A percentile compares a stretch with the other conserved stretches of the same genome.
phyloP scores from a whole-genome alignment of 1,140 invertebrate species.

The Paracyclopina nana region DNA sequence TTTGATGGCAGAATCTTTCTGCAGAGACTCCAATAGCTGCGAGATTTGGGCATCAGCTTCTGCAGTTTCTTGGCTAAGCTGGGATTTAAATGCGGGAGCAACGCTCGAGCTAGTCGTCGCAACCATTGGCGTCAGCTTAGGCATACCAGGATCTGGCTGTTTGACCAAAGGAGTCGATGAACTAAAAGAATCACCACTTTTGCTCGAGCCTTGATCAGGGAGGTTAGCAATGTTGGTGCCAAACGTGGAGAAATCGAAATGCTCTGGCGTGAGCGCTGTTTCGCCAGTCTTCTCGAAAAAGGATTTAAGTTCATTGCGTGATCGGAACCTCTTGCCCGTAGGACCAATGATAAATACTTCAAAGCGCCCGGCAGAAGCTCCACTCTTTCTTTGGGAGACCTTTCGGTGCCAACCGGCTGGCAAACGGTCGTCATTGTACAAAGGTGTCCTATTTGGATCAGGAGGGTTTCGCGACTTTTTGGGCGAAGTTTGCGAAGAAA shows the following conservation, averaged over 20 bases:
- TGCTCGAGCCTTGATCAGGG: no score
- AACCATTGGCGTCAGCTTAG: no score
- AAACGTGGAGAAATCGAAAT: slow-evolving; percentile 17
- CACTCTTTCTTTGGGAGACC: slow-evolving; percentile 14
- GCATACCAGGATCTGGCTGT: no score
- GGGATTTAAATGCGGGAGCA: background rate
- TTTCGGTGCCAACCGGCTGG: slow-evolving; percentile 14
- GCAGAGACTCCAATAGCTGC: slow-evolving; percentile 6
- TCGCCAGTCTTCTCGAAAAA: slow-evolving; percentile 16
- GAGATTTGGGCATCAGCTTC: slow-evolving; percentile 13
- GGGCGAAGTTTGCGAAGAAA: no score
- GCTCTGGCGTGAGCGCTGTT: slow-evolving; percentile 5
- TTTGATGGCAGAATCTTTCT: slow-evolving; percentile 3
- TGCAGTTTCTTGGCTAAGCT: slow-evolving; percentile 6
- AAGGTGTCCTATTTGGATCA: slow-evolving; percentile 6
- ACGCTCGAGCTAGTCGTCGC: no score
- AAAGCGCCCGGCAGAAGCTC: slow-evolving; percentile 12
- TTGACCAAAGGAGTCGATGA: no score
- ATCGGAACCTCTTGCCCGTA: slow-evolving; percentile 15
- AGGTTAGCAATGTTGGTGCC: no score
- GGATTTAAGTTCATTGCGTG: slow-evolving; percentile 14
- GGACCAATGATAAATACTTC: slow-evolving; percentile 17
- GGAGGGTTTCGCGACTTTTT: no score
- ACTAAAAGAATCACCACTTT: no score
- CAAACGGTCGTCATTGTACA: slow-evolving; percentile 13